Evolutionary conservation across 35 echinoderm and acorn worm species (phyloP).

Genomic region (Ophiothrix spiculata): DNA sequence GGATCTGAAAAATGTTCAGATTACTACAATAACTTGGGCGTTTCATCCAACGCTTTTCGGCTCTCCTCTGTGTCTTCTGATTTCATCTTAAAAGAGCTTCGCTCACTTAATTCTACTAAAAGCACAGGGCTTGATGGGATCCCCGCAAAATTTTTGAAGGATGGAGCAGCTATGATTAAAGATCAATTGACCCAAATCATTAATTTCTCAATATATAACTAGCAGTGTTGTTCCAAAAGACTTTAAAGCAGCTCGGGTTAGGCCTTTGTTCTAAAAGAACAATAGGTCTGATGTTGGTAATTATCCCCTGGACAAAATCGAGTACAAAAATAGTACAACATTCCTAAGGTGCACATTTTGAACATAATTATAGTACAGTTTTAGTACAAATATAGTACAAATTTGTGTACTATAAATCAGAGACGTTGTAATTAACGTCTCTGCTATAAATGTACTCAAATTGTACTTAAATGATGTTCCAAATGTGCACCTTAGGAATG

Average conservation of each 20-base stretch:
- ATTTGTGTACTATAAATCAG: too few species aligned
- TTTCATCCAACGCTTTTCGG: background rate
- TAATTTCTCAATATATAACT: slow-evolving; percentile 25
- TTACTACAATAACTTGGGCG: background rate
- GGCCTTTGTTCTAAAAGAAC: slow-evolving; percentile 4
- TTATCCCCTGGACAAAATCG: too few species aligned
- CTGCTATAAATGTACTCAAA: too few species aligned
- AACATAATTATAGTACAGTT: too few species aligned
- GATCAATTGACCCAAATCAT: slow-evolving; percentile 21
- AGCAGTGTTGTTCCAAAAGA: background rate
- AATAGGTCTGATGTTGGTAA: slow-evolving; percentile 22
- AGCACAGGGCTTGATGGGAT: slow-evolving; percentile 26
- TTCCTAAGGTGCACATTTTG: too few species aligned
- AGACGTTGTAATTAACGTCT: too few species aligned
- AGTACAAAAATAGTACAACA: too few species aligned
- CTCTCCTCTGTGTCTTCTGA: background rate
- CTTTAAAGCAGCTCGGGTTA: background rate
- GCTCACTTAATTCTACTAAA: background rate
- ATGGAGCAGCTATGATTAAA: slow-evolving; percentile 15
- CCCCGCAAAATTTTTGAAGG: slow-evolving; percentile 25
- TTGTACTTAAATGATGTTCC: too few species aligned
- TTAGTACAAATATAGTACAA: too few species aligned
- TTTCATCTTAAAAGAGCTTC: background rate
- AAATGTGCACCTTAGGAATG: too few species aligned
- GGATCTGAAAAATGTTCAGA: background rate